Evolutionary conservation across 2,113 vertebrate species (phyloP).

Genomic region (Corythaeola cristata): DNA sequence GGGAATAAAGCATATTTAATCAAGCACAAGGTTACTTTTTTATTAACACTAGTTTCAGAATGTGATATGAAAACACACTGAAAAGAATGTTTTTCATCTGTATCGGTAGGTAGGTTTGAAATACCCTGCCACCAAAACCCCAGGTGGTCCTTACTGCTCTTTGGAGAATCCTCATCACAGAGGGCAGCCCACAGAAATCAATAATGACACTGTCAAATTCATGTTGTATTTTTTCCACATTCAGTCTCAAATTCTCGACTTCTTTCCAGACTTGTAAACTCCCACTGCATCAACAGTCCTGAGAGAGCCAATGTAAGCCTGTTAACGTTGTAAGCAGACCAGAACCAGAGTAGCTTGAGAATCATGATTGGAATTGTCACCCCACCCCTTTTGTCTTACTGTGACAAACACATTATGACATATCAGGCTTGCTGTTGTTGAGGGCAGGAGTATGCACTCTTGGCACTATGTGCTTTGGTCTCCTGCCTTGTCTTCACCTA

Average conservation of each 20-base stretch:
- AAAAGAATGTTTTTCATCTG: background rate
- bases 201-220: background rate
- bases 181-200: background rate
- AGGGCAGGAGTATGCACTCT: background rate
- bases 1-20: background rate
- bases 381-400: background rate
- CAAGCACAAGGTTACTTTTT: background rate
- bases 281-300: background rate
- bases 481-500: background rate
- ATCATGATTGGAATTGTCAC: background rate
- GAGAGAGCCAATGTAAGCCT: background rate
- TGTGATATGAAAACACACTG: background rate
- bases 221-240: background rate
- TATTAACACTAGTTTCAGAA: background rate
- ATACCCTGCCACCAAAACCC: background rate
- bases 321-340: background rate
- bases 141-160: background rate
- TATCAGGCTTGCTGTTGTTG: background rate
- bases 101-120: background rate
- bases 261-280: background rate
- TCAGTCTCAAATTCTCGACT: background rate
- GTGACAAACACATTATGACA: background rate
- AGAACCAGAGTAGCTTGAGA: background rate
- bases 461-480: background rate
- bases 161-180: background rate